Base-by-base conservation (phyloP, 2,113 vertebrate genomes). In the Corythornis cristatus region DNA sequence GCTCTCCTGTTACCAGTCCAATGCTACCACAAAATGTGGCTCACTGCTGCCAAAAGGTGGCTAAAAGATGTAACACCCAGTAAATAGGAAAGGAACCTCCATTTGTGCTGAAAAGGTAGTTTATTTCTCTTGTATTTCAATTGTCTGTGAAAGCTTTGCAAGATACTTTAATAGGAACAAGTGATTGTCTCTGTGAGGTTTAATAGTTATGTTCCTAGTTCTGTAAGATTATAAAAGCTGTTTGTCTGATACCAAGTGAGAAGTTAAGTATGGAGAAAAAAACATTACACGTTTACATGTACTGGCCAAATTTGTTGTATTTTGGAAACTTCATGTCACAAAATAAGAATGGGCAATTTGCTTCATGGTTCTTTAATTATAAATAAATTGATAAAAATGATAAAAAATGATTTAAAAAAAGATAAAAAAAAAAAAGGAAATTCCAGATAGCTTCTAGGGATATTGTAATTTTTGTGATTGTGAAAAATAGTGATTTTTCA, bases 241-340 rank as follows among this genome's bases (percentile, higher is more conserved):
- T 82, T 68, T 45, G 14, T 79, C 25, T n/a, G 16, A 9, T 83
- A 14, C 29, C 45, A 23, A 21, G 11, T 76, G n/a, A 74, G 50
- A 15, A 76, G 0, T 31, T 31, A 35, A 1, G 0, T 62, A 35
- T 15, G 5, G 11, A 51, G 25, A 3, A 48, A 50, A 60, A 51
- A 51, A 11, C 22, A 17, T 48, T 15, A 64, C 21, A 12, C 5
- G 2, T 16, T 79, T 74, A 19, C 17, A 16, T 60, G 5, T 86
- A 6, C 28, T 60, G 5, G 17, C 17, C 3, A 71, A 48, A 56
- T 48, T 43, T 73, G 13, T 23, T 66, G 12, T 4, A 21, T 46
- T 74, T 86, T 50, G 35, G 43, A 60, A 89, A 45, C 29, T 70
- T 28, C 22, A 15, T 33, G 6, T 7, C 18, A 40, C 22, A 61